phyloP scores from a whole-genome alignment of 2,113 vertebrate species.

The Murina feae region DNA sequence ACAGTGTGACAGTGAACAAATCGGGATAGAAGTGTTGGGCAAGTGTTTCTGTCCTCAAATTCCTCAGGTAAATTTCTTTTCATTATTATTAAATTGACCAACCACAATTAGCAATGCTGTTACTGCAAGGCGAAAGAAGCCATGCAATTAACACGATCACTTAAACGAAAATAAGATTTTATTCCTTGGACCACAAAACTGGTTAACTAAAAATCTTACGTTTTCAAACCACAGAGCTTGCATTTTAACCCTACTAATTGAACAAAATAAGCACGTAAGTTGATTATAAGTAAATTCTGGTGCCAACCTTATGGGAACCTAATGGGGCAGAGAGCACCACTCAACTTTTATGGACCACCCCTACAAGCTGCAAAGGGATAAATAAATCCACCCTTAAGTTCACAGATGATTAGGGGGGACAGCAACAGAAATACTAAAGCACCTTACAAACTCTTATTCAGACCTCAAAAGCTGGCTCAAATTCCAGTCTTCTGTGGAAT shows the following conservation, averaged over 20 bases:
- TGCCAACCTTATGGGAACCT: neutral
- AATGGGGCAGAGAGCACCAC: neutral
- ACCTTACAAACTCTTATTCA: constrained; percentile 7
- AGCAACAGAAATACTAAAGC: neutral
- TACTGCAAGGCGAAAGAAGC: neutral
- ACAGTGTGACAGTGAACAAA: neutral
- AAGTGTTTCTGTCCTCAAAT: neutral
- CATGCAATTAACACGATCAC: neutral
- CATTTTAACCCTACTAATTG: neutral
- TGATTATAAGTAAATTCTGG: neutral
- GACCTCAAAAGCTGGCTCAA: neutral
- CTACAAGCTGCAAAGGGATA: neutral
- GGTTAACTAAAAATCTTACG: neutral
- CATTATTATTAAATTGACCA: neutral
- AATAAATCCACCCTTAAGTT: neutral
- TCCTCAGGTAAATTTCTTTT: neutral
- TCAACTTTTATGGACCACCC: neutral
- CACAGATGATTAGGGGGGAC: neutral
- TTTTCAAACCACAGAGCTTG: constrained; percentile 11
- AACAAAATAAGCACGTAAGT: neutral
- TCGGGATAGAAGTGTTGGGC: neutral
- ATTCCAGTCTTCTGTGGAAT: neutral
- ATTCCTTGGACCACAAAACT: constrained; percentile 15
- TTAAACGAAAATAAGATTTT: constrained; percentile 17
- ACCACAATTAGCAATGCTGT: neutral